phyloP scores from a whole-genome alignment of 2,888 invertebrate species.

The Eupithecia inturbata region DNA sequence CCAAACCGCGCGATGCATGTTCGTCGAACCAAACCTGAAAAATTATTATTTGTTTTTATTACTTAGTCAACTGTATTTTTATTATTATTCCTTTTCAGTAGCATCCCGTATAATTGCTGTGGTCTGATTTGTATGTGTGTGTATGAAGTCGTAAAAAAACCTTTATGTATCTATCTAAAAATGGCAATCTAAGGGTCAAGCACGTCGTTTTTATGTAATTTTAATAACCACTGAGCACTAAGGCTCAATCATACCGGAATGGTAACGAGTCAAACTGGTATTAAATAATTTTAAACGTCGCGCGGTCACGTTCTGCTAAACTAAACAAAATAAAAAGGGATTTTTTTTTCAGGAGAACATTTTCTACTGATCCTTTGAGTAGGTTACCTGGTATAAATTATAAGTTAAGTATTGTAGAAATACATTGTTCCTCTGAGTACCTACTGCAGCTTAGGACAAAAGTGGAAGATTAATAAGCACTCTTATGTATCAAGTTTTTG shows the following conservation, averaged over 20 bases:
- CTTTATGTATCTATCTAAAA: too few relatives aligned
- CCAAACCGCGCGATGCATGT: constrained; percentile 72
- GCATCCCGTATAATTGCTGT: too few relatives aligned
- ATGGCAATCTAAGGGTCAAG: not conserved
- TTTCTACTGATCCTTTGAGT: not conserved
- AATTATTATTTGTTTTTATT: not conserved
- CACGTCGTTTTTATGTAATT: not conserved
- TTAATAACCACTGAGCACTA: not conserved
- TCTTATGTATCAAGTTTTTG: not conserved
- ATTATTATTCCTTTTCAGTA: too few relatives aligned
- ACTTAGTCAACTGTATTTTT: too few relatives aligned
- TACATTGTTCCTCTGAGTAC: not conserved
- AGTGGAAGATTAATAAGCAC: not conserved
- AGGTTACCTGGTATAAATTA: not conserved
- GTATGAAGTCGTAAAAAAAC: too few relatives aligned
- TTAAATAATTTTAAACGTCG: not conserved
- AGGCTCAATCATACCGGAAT: too few relatives aligned
- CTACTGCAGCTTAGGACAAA: not conserved
- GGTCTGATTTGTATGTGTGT: too few relatives aligned
- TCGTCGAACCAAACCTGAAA: constrained; percentile 79
- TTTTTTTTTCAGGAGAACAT: not conserved
- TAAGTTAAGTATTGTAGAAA: not conserved
- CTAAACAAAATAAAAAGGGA: too few relatives aligned
- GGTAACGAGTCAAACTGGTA: too few relatives aligned
- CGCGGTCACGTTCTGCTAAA: too few relatives aligned